phyloP scores from a whole-genome alignment of 2,113 vertebrate species.

The Corythaeola cristata region DNA sequence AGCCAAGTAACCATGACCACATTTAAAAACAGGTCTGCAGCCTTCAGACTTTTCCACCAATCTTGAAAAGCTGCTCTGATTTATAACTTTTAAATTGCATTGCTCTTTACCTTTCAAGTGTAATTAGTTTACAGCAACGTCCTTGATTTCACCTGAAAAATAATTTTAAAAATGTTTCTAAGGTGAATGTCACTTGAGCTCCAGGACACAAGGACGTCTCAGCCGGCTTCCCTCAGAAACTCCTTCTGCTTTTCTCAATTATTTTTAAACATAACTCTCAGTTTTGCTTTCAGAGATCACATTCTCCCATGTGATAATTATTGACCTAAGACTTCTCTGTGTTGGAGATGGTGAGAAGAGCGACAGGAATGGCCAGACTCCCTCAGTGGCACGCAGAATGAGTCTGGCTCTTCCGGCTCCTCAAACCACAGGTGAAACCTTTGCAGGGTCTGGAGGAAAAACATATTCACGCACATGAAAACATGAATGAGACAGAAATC shows the following conservation, averaged over 20 bases:
- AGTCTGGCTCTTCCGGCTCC: not conserved
- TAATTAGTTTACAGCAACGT: conserved; percentile 8
- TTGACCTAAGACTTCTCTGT: not conserved
- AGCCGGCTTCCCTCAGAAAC: not conserved
- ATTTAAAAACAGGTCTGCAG: not conserved
- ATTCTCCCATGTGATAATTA: not conserved
- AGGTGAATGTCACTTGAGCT: not conserved
- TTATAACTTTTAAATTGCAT: not conserved
- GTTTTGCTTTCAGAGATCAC: not conserved
- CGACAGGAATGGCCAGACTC: not conserved
- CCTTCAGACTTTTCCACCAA: not conserved
- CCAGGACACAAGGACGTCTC: not conserved
- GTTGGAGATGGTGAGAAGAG: not conserved
- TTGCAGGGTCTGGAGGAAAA: not conserved
- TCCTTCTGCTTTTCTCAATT: not conserved
- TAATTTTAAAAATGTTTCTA: not conserved
- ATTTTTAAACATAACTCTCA: not conserved
- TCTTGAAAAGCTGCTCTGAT: not conserved
- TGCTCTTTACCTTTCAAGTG: not conserved
- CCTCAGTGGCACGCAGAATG: not conserved
- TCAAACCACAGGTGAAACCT: not conserved
- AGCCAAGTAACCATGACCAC: conserved; percentile 37
- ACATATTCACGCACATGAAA: not conserved
- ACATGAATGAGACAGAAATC: not conserved
- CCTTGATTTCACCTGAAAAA: not conserved